Percentiles rank a stretch among this genome's conserved stretches.
Evolutionary conservation across 2,113 vertebrate species (phyloP).

Genomic region (Malaclemys terrapin): DNA sequence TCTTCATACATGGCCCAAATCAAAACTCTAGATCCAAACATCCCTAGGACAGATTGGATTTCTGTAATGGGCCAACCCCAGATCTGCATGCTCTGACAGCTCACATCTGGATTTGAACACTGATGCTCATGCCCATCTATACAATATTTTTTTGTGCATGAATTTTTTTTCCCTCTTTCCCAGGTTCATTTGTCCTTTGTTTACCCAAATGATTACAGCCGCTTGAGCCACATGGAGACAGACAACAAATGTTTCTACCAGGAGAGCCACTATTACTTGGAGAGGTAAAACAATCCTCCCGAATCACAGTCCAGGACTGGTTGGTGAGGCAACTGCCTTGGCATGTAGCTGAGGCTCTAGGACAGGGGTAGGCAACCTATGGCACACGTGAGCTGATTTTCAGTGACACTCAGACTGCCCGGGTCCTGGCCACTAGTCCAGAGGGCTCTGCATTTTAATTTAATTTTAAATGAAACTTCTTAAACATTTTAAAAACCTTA

Average conservation of each 20-base stretch:
- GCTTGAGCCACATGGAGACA: conserved; percentile 94
- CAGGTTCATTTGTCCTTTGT: conserved; percentile 92
- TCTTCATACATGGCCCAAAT: neutral
- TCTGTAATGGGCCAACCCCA: neutral
- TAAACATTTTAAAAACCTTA: too few species aligned
- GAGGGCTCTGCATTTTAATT: too few species aligned
- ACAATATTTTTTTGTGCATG: neutral
- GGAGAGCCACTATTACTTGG: conserved; percentile 79
- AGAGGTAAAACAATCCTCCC: conserved; percentile 78
- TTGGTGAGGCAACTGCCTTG: neutral
- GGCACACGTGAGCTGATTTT: too few species aligned
- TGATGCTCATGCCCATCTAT: neutral
- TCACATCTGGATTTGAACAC: neutral
- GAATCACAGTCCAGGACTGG: neutral
- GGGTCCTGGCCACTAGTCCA: too few species aligned
- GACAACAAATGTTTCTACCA: conserved; percentile 93
- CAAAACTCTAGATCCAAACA: neutral
- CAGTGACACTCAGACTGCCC: too few species aligned
- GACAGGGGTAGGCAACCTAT: too few species aligned
- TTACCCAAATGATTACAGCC: conserved; percentile 95
- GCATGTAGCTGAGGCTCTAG: neutral
- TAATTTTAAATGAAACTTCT: too few species aligned
- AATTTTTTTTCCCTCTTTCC: neutral
- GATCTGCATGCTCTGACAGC: neutral
- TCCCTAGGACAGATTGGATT: neutral